phyloP scores from a whole-genome alignment of 2,888 invertebrate species.

The Trachelus tabidus region DNA sequence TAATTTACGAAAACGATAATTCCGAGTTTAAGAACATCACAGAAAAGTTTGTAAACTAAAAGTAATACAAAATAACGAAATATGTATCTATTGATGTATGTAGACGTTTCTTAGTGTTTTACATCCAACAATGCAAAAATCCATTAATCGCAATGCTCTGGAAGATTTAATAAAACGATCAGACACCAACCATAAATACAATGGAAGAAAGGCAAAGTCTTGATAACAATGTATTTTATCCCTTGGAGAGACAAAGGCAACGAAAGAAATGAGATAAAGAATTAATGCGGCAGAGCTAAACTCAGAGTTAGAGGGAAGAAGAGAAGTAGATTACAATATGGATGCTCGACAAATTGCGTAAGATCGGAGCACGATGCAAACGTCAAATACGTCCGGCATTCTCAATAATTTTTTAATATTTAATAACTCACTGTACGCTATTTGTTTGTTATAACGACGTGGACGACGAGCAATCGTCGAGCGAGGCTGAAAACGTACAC shows the following conservation, averaged over 20 bases:
- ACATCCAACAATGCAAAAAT: not conserved
- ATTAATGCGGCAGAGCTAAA: not conserved
- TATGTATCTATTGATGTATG: not conserved
- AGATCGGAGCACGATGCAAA: conserved; percentile 3
- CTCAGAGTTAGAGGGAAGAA: not conserved
- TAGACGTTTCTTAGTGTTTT: not conserved
- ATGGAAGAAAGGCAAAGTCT: not conserved
- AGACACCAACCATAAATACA: not conserved
- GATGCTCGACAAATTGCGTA: not conserved
- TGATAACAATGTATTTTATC: not conserved
- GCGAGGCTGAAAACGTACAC: conserved; percentile 74
- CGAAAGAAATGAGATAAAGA: not conserved
- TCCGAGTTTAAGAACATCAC: not conserved
- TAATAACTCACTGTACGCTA: conserved; percentile 44
- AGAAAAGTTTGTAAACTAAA: not conserved
- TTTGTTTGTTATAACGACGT: conserved; percentile 73
- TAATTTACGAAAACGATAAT: not conserved
- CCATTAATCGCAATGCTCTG: not conserved
- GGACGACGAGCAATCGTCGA: conserved; percentile 79
- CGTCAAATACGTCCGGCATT: conserved; percentile 7
- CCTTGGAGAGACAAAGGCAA: not conserved
- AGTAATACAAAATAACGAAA: not conserved
- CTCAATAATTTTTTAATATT: conserved; percentile 2
- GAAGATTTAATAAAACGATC: not conserved
- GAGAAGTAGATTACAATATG: not conserved